phyloP scores from a whole-genome alignment of 1,140 invertebrate genomes.

The Dendrolimus kikuchii region DNA sequence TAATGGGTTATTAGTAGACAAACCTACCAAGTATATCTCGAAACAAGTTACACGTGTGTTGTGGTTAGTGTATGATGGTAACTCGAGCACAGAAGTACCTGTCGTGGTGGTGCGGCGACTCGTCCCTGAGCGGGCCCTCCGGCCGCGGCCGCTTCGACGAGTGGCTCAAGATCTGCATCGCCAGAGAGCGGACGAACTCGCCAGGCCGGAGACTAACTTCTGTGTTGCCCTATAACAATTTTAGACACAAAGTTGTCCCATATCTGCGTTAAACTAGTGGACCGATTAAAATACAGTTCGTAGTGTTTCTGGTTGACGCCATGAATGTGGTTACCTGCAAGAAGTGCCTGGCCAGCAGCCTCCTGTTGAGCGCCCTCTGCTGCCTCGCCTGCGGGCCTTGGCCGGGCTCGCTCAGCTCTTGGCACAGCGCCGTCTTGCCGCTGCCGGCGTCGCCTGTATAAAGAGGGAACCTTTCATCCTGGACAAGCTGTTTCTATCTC shows the following conservation, averaged over 20 bases:
- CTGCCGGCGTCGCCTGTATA: conserved; percentile 85
- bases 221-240: conserved; percentile 32
- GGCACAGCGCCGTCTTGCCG: conserved; percentile 89
- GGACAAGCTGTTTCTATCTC: too few relatives aligned
- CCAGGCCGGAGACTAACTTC: conserved; percentile 80
- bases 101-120: conserved; percentile 17
- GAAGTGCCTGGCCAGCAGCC: conserved; percentile 88
- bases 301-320: too few relatives aligned
- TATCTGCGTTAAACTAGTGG: too few relatives aligned
- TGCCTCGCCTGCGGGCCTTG: conserved; percentile 77
- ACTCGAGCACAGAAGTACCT: too few relatives aligned
- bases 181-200: conserved; percentile 87
- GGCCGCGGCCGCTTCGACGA: conserved; percentile 53
- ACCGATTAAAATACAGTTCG: too few relatives aligned
- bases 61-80: too few relatives aligned
- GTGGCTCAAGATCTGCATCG: conserved; percentile 83
- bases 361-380: conserved; percentile 81
- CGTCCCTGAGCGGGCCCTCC: conserved; percentile 34
- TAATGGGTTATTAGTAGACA: too few relatives aligned
- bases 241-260: too few relatives aligned
- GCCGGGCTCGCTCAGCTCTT: conserved; percentile 85
- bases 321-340: conserved; percentile 74
- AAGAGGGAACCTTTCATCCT: neutral
- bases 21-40: too few relatives aligned
- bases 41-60: too few relatives aligned